Base-by-base conservation (phyloP, 2,888 invertebrate species). In the Sesamia inferens region DNA sequence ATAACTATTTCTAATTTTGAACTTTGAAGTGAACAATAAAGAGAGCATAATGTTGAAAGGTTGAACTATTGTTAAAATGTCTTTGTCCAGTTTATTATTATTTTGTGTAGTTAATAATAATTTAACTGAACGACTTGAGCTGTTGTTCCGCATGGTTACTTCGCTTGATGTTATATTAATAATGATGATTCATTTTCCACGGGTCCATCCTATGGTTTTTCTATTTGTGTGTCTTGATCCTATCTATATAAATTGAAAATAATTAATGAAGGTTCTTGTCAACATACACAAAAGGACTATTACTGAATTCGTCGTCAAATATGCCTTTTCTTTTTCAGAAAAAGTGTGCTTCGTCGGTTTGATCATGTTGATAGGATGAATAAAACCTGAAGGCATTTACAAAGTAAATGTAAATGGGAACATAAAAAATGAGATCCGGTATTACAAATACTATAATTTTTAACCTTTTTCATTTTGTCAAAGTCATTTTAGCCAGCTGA, bases 1-100 rank as follows among this genome's bases (percentile, higher is more conserved):
- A 2, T 19, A 62, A 42, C 31, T 11, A 6, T 62, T 24, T 42
- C n/a, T 67, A 22, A 76, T 75, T 42, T 76, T 76, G 24, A 16
- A 75, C 62, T 76, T 75, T 0, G 76, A 76, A 62, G 68, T 51
- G 2, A 54, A 13, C 1, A 76, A 54, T 13, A 54, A 24, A 42
- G 66, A 66, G 8, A 76, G 54, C 7, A 54, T 31, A 44, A 74
- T 10, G n/a, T 74, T 74, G 24, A 75, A 75, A 13, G 74, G 76
- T 31, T 22, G 51, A 10, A 76, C 0, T 5, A 67, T 66, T 39
- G 39, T 55, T 51, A 7, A 47, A 7, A 63, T 7, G 2, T 47
- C 47, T 47, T 47, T 63, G 19, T 63, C 63, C 19, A 63, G 11
- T 63, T 13, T 63, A 19, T 63, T 47, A 19, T 63, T 47, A 24